Evolutionary conservation across 2,888 invertebrate species (phyloP), one percentile per base, ranked within the genome.

Genomic region (Cynaeus angustus): DNA sequence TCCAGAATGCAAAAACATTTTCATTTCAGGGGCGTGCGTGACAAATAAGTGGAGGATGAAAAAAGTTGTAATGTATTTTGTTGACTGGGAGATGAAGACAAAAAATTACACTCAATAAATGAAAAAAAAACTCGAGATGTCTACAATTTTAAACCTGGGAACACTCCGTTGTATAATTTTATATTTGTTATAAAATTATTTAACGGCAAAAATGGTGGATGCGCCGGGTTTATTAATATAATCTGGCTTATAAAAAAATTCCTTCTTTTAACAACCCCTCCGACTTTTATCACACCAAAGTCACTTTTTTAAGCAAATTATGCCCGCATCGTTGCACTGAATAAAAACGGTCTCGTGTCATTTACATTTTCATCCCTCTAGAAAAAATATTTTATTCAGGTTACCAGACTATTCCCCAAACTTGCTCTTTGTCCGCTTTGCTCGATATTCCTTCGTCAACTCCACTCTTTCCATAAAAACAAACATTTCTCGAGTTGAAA

Each of bases 401-500:
- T 67, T 67, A 43, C 14, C 45, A 50, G 66, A 38, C 38, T 48
- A 53, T 66, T 58, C 62, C 50, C 72, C 38, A 64, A 67, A 70
- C 37, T 46, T 56, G 16, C 64, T 26, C 56, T 72, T 70, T 70
- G 70, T 66, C 66, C 67, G 52, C 59, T 66, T 64, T 45, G 56
- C 68, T 72, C 72, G 67, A 71, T 68, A 69, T 74, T 55, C 71
- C 52, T 53, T 59, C 66, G 71, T 68, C 71, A 66, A 70, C 68
- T 67, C 71, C 43, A 46, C 38, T 55, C 46, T 53, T 38, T 21
- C 37, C 69, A 65, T 72, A 74, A 74, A 72, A 74, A 74, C 74
- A 72, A 72, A 69, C 72, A 71, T 67, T 74, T 74, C 74, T 67
- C 45, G 37, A 67, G 67, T 65, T 61, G 69, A 65, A 71, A 66